These are phyloP conservation scores for Rhogogaster chlorosoma DNA, from an alignment of 2,888 invertebrate genomes.

Conservation along the genomic window DNA sequence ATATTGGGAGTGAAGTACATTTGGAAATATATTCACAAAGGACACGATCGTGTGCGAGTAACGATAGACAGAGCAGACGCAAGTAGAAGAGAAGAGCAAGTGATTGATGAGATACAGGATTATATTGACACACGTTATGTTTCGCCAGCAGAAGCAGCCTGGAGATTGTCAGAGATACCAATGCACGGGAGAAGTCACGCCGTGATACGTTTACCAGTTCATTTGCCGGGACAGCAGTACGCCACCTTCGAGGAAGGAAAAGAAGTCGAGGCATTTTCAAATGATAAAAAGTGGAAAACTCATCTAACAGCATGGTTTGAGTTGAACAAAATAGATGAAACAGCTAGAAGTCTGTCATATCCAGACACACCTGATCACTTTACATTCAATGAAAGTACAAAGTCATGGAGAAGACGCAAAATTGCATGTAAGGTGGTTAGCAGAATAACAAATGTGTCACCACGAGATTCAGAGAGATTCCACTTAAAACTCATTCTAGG, in stretches of 20 bases:
- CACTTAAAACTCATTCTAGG: too few species aligned
- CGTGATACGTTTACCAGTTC: too few species aligned
- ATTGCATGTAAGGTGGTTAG: background rate
- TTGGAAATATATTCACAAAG: constrained; percentile 60
- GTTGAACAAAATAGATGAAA: constrained; percentile 58
- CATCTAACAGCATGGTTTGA: constrained; percentile 64
- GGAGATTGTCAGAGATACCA: too few species aligned
- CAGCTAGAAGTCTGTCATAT: constrained; percentile 56
- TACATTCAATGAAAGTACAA: background rate
- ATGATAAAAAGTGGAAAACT: constrained; percentile 51
- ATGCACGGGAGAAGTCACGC: too few species aligned
- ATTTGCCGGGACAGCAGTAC: too few species aligned
- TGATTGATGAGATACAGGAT: constrained; percentile 65
- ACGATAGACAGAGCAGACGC: constrained; percentile 5
- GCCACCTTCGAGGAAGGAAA: background rate
- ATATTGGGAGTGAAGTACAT: constrained; percentile 60
- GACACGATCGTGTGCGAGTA: constrained; percentile 54
- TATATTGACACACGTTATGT: constrained; percentile 70
- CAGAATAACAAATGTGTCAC: constrained; percentile 5
- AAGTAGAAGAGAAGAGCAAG: background rate
- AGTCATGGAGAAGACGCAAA: background rate
- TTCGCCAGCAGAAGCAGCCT: constrained; percentile 67
- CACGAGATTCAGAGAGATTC: too few species aligned
- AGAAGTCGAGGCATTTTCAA: constrained; percentile 50
- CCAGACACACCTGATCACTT: too few species aligned